Conservation (phyloP, 2,888 invertebrate species). For the Limnephilus rhombicus region DNA sequence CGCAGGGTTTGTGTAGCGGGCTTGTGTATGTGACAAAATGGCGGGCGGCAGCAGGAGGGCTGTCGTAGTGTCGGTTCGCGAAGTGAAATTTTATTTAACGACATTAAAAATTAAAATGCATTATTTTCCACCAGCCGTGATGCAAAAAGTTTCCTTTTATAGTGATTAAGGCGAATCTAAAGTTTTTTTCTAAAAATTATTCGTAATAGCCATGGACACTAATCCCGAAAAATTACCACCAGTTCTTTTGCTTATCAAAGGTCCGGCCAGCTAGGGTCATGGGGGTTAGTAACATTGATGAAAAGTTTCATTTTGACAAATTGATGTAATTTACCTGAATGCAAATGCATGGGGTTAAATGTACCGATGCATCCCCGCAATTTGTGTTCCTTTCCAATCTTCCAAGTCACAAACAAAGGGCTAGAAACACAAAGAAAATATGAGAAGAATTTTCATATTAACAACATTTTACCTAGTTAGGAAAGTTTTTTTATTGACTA, state of each 20-base stretch:
- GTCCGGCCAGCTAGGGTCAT: neutral
- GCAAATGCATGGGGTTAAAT: constrained; percentile 97
- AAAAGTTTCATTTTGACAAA: neutral
- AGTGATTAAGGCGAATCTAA: too few relatives aligned
- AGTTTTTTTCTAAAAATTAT: too few relatives aligned
- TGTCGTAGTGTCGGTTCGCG: too few relatives aligned
- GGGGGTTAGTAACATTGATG: neutral
- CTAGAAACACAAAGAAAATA: constrained; percentile 74
- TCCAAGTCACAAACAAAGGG: constrained; percentile 99
- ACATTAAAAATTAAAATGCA: too few relatives aligned
- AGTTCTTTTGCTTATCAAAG: neutral
- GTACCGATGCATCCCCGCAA: constrained; percentile 99
- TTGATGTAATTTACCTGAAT: constrained; percentile 80
- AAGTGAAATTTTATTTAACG: too few relatives aligned
- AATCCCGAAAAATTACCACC: too few relatives aligned
- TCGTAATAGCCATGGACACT: too few relatives aligned
- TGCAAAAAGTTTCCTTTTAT: too few relatives aligned
- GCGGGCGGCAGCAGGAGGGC: too few relatives aligned
- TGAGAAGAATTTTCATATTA: neutral
- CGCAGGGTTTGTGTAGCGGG: too few relatives aligned
- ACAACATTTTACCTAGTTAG: neutral
- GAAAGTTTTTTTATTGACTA: neutral
- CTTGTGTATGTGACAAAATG: too few relatives aligned
- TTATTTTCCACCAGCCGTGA: too few relatives aligned
- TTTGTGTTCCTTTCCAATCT: constrained; percentile 96